Conservation (phyloP, 2,113 vertebrate species). For the Notiomystis cincta region DNA sequence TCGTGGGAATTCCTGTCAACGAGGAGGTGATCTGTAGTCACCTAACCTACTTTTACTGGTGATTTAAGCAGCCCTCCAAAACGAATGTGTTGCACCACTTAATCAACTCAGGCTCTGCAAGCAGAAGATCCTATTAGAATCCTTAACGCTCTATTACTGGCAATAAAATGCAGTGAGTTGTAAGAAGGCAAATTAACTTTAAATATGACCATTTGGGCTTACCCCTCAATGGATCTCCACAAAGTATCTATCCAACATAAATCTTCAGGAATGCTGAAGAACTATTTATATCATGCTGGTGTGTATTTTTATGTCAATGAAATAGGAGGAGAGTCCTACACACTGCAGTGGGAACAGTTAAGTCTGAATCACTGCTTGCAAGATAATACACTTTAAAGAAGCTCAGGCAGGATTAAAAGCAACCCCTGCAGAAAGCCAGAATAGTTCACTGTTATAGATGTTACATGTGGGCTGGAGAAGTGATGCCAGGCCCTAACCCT, state of each 20-base stretch:
- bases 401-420: slow-evolving; percentile 47
- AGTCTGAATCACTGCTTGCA: slow-evolving; percentile 58
- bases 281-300: slow-evolving; percentile 56
- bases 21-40: slow-evolving; percentile 30
- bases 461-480: slow-evolving; percentile 19
- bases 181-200: slow-evolving; percentile 7
- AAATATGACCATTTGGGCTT: slow-evolving; percentile 12
- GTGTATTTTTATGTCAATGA: slow-evolving; percentile 67
- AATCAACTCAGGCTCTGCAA: not conserved
- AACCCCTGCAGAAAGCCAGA: slow-evolving; percentile 48
- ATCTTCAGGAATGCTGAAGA: slow-evolving; percentile 23
- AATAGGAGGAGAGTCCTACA: slow-evolving; percentile 62
- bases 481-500: not conserved
- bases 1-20: slow-evolving; percentile 45
- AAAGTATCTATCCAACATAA: slow-evolving; percentile 20
- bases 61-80: not conserved
- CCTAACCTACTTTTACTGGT: slow-evolving; percentile 44
- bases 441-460: slow-evolving; percentile 24
- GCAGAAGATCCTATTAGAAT: slow-evolving; percentile 37
- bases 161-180: not conserved
- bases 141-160: not conserved
- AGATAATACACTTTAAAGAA: slow-evolving; percentile 51
- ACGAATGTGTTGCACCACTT: not conserved
- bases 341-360: slow-evolving; percentile 56
- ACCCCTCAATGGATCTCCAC: not conserved